Conservation (phyloP, 2,113 vertebrate species). For the Morone saxatilis region DNA sequence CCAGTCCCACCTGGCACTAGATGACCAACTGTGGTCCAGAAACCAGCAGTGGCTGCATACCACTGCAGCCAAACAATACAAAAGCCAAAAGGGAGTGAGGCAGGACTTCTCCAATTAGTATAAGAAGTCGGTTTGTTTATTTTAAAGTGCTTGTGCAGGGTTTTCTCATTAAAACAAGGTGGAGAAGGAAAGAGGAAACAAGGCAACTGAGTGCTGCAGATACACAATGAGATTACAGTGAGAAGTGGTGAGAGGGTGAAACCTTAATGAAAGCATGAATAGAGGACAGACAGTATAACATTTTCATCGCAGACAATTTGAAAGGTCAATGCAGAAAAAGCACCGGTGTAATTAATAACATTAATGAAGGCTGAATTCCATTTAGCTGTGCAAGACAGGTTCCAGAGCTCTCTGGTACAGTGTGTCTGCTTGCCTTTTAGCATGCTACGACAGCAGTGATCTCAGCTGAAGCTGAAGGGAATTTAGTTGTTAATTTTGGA, state of each 20-base stretch:
- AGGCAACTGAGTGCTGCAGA: neutral
- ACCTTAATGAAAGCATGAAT: neutral
- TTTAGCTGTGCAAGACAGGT: too few species aligned
- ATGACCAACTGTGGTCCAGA: slow-evolving; percentile 52
- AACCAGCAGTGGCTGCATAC: slow-evolving; percentile 52
- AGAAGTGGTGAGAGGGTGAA: neutral
- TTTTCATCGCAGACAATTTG: too few species aligned
- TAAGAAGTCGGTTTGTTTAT: slow-evolving; percentile 10
- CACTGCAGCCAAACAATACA: slow-evolving; percentile 47
- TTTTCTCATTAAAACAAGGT: slow-evolving; percentile 15
- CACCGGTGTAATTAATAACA: too few species aligned
- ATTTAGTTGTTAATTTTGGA: neutral
- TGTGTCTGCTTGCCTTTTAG: neutral
- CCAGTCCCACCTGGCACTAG: slow-evolving; percentile 59
- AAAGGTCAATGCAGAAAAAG: too few species aligned
- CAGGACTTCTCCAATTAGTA: slow-evolving; percentile 40
- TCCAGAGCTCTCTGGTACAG: too few species aligned
- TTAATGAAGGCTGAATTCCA: too few species aligned
- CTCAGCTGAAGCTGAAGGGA: neutral
- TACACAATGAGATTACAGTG: neutral
- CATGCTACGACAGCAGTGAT: neutral
- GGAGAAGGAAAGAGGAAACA: neutral
- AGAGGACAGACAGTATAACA: neutral
- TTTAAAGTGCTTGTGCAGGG: slow-evolving; percentile 1
- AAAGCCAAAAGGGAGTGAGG: slow-evolving; percentile 31